Evolutionary conservation across 30 jellyfish, hydroid and myxozoan species (phyloP), one percentile per base, ranked within the genome.

Genomic region (Cassiopea andromeda): DNA sequence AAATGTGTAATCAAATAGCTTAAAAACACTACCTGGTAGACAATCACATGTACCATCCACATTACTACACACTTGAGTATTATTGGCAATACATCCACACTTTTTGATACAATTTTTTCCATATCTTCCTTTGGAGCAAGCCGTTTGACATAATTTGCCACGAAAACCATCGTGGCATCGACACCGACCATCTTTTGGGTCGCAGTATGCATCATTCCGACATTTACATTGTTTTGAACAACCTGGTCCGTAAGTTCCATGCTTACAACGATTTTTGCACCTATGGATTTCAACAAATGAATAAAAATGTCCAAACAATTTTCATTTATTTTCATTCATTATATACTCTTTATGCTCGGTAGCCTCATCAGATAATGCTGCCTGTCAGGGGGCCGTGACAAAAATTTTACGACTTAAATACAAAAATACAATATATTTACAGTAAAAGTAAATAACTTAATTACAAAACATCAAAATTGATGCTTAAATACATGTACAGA

Each of bases 1-100:
- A 66, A 19, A 3, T 14, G 45, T 5, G 15, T 5, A 66, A 5
- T 5, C 75, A 66, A 66, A 13, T 14, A 16, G 15, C 57, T 43
- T 6, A 1, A 70, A 27, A 12, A 68, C 17, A 46, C 13, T 90
- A 85, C 99, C 99, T 59, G 97, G 93, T 54, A 87, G 64, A 78
- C 99, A 95, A 7, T 85, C 82, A 69, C 99, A 95, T 12, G 77
- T 64, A 10, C 99, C 99, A 69, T 90, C 89, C 66, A 46, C 81
- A 46, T 49, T 57, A 70, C 91, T 90, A 82, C 99, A 95, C 54
- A 27, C 64, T 44, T 87, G 93, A 45, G 99, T 95, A 75, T 95
- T 90, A 61, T 91, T 85, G 9, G 77, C 75, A 46, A 71, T 48
- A 75, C 99, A 95, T 1, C 74, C 66, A 66, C 99, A 95, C 13